Conservation (phyloP, 92 coral and sea anemone genomes). For the Chrysogorgia sp. region DNA sequence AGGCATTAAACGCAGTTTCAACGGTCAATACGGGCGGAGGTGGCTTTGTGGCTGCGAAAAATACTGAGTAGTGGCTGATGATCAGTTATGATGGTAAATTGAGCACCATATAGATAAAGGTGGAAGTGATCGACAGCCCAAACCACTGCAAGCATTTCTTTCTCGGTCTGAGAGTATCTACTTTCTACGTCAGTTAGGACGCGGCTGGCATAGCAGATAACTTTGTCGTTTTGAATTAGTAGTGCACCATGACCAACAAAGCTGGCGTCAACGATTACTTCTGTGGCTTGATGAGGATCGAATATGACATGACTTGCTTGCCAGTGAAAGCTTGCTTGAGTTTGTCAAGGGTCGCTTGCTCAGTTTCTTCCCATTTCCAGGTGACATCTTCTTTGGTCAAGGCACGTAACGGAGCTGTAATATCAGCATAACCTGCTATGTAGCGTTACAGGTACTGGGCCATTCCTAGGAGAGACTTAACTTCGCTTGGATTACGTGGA, state of each 20-base stretch:
- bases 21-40: conserved; percentile 27
- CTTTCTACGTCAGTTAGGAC: conserved; percentile 60
- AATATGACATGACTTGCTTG: conserved; percentile 60
- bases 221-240: conserved; percentile 52
- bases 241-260: conserved; percentile 57
- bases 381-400: conserved; percentile 65
- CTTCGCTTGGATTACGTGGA: conserved; percentile 46
- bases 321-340: conserved; percentile 62
- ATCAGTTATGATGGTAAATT: conserved; percentile 61
- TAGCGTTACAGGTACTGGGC: conserved; percentile 45
- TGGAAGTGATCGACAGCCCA: conserved; percentile 71
- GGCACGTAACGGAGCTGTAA: conserved; percentile 59
- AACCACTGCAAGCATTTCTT: conserved; percentile 65
- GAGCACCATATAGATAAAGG: conserved; percentile 61
- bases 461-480: conserved; percentile 32
- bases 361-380: conserved; percentile 66
- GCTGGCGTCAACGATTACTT: conserved; percentile 62
- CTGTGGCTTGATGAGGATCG: conserved; percentile 51
- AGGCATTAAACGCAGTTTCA: conserved; percentile 25
- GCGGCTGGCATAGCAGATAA: conserved; percentile 65
- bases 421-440: conserved; percentile 51
- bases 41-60: conserved; percentile 36
- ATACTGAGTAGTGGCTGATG: conserved; percentile 68
- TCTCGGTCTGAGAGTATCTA: conserved; percentile 61
- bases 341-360: conserved; percentile 55